Conservation (phyloP, 2,797 vertebrate genomes). For the Pseudochirops cupreus region DNA sequence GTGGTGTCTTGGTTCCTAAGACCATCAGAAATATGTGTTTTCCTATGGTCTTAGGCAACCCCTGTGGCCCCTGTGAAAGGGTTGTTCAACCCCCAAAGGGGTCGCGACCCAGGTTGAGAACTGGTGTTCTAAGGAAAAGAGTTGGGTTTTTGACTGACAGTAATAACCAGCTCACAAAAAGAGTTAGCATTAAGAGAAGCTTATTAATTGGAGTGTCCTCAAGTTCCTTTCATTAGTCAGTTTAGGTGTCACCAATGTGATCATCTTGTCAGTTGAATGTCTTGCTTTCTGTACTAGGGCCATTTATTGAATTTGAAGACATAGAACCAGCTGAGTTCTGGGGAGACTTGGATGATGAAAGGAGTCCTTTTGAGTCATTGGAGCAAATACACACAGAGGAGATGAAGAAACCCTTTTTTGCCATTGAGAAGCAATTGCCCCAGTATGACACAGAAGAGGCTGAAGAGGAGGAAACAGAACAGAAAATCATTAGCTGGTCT, state of each 20-base stretch:
- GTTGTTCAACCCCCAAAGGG: too few species aligned
- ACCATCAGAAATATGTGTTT: too few species aligned
- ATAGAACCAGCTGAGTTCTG: constrained; percentile 82
- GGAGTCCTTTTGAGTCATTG: constrained; percentile 70
- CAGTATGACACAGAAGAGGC: too few species aligned
- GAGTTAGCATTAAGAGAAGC: neutral
- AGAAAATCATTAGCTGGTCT: neutral
- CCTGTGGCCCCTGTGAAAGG: too few species aligned
- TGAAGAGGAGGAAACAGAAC: neutral
- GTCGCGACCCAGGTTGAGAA: too few species aligned
- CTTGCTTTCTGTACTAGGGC: constrained; percentile 84
- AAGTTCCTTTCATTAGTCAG: constrained; percentile 36
- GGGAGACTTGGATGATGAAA: constrained; percentile 80
- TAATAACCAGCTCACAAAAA: constrained; percentile 24
- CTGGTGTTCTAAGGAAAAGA: neutral
- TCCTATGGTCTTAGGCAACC: too few species aligned
- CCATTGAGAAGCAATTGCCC: neutral
- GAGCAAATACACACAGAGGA: constrained; percentile 33
- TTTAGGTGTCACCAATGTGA: constrained; percentile 34
- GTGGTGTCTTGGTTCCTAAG: too few species aligned
- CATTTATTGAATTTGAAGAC: constrained; percentile 84
- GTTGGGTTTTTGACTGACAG: constrained; percentile 37
- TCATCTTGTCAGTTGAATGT: constrained; percentile 44
- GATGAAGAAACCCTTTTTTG: constrained; percentile 45
- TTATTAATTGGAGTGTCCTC: constrained; percentile 20